Evolutionary conservation across 1,140 invertebrate species (phyloP).

Genomic region (Hylaeus anthracinus): DNA sequence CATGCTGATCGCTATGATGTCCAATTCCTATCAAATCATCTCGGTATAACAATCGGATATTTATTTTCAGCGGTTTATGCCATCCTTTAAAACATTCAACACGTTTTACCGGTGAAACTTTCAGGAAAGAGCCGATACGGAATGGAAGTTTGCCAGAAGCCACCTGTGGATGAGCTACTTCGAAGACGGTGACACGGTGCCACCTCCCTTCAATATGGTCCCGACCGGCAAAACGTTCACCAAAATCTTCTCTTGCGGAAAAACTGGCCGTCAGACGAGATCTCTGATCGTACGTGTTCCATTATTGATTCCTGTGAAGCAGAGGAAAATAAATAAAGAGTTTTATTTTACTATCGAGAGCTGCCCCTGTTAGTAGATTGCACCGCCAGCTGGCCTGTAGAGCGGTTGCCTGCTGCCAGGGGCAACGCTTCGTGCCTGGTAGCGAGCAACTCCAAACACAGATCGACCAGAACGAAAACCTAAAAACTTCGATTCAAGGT

Average conservation of each 20-base stretch:
- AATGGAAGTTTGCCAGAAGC: constrained; percentile 96
- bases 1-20: constrained; percentile 98
- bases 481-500: too few relatives aligned
- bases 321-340: too few relatives aligned
- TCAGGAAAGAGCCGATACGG: constrained; percentile 91
- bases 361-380: too few relatives aligned
- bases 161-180: constrained; percentile 97
- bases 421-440: too few relatives aligned
- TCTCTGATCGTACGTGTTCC: constrained; percentile 83
- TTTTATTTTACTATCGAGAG: too few relatives aligned
- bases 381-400: too few relatives aligned
- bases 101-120: not conserved
- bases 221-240: constrained; percentile 87
- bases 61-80: too few relatives aligned
- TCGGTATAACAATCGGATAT: constrained; percentile 83
- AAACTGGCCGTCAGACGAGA: constrained; percentile 80
- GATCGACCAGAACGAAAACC: too few relatives aligned
- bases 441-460: too few relatives aligned
- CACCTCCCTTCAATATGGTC: constrained; percentile 93
- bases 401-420: too few relatives aligned
- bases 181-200: constrained; percentile 91
- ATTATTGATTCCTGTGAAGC: too few relatives aligned
- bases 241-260: constrained; percentile 81
- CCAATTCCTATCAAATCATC: constrained; percentile 96
- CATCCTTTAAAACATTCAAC: not conserved